Conservation (phyloP, 2,113 vertebrate species). For the Rissa tridactyla region DNA sequence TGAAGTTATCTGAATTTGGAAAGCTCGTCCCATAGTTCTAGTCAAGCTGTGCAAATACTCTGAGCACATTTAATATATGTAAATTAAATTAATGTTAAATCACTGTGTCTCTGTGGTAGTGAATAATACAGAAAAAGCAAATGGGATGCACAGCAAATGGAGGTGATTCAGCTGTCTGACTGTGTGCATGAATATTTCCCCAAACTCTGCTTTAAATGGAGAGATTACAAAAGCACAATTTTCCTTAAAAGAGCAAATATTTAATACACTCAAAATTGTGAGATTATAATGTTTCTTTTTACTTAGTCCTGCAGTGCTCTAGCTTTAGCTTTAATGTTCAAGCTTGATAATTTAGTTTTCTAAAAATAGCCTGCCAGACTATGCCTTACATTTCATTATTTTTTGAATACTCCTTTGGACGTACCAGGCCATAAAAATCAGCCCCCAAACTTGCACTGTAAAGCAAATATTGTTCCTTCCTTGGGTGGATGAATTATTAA, state of each 20-base stretch:
- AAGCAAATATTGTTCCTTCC: background rate
- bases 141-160: background rate
- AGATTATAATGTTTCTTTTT: background rate
- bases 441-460: background rate
- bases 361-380: background rate
- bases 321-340: background rate
- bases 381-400: background rate
- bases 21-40: background rate
- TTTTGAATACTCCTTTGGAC: background rate
- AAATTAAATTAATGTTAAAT: slow-evolving; percentile 66
- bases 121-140: slow-evolving; percentile 42
- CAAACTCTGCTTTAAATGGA: background rate
- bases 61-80: slow-evolving; percentile 25
- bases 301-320: background rate
- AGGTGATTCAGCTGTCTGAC: slow-evolving; percentile 7
- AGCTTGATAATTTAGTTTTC: background rate
- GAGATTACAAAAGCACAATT: background rate
- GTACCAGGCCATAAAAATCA: background rate
- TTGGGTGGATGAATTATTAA: background rate
- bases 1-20: background rate
- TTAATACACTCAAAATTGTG: background rate
- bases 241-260: background rate
- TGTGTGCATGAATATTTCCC: background rate
- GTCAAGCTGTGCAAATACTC: slow-evolving; percentile 22
- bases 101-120: background rate